phyloP scores from a whole-genome alignment of 2,888 invertebrate genomes.

The Epirrhoe tristata region DNA sequence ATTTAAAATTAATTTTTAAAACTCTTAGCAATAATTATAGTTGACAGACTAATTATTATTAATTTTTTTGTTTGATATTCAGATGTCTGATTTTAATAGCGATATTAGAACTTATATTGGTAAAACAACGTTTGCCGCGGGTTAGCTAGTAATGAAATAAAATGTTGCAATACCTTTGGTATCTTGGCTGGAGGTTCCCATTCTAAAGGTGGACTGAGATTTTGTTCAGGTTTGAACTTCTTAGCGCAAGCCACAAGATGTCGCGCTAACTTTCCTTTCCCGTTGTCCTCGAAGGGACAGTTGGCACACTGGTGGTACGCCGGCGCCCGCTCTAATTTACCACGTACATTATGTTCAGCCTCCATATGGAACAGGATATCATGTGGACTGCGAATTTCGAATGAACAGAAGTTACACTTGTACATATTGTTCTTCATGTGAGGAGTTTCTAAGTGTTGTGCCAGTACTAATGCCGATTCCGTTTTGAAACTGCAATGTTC shows the following conservation, averaged over 20 bases:
- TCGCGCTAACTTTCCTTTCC: conserved; percentile 94
- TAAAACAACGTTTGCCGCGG: too few species aligned
- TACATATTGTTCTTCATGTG: conserved; percentile 95
- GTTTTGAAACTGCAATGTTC: conserved; percentile 96
- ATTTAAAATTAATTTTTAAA: too few species aligned
- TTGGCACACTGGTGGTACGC: conserved; percentile 96
- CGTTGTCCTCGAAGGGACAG: conserved; percentile 97
- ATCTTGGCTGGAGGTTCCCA: conserved; percentile 98
- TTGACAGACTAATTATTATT: too few species aligned
- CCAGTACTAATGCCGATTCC: conserved; percentile 93
- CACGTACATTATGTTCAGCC: conserved; percentile 93
- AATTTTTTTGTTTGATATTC: too few species aligned
- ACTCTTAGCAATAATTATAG: too few species aligned
- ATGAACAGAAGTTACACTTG: conserved; percentile 93
- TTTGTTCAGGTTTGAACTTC: conserved; percentile 94
- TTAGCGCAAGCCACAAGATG: conserved; percentile 95
- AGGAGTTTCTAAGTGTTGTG: conserved; percentile 95
- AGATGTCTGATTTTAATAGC: too few species aligned
- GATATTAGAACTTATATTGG: too few species aligned
- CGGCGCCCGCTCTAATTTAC: conserved; percentile 93
- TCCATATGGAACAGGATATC: conserved; percentile 97
- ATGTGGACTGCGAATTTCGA: conserved; percentile 93
- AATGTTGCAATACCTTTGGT: conserved; percentile 85
- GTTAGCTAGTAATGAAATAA: too few species aligned
- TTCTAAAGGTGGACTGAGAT: conserved; percentile 94